Conservation (phyloP, 2,888 invertebrate genomes). For the Spicauda simplicius region DNA sequence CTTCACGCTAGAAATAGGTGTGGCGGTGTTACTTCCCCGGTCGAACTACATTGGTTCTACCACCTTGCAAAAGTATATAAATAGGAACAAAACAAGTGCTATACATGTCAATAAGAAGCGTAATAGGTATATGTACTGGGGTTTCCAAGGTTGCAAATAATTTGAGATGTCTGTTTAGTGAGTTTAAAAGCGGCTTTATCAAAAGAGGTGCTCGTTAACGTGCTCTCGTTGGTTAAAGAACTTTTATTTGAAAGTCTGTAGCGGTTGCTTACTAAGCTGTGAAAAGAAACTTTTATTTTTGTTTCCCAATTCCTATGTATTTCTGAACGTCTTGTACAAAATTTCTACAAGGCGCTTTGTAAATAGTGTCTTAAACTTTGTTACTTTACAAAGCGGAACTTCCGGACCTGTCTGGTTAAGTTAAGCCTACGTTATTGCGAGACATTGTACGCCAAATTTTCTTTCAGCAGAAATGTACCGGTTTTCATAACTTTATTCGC, state of each 20-base stretch:
- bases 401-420: neutral
- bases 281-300: slow-evolving; percentile 9
- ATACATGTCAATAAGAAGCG: too few relatives aligned
- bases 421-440: neutral
- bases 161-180: neutral
- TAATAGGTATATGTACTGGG: neutral
- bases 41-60: too few relatives aligned
- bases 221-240: slow-evolving; percentile 3
- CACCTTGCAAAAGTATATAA: neutral
- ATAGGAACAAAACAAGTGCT: too few relatives aligned
- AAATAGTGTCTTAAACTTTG: slow-evolving; percentile 7
- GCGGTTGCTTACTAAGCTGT: slow-evolving; percentile 2
- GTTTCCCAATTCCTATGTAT: neutral
- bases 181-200: neutral
- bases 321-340: slow-evolving; percentile 8
- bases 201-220: slow-evolving; percentile 7
- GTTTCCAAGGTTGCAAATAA: neutral
- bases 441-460: neutral
- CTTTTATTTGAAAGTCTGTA: neutral
- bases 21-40: too few relatives aligned
- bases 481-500: neutral
- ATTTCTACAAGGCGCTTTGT: neutral
- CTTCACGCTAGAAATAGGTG: too few relatives aligned
- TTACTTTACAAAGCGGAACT: slow-evolving; percentile 12
- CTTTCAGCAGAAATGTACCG: neutral